Conservation (phyloP, 2,797 vertebrate genomes). For the Knipowitschia caucasica region DNA sequence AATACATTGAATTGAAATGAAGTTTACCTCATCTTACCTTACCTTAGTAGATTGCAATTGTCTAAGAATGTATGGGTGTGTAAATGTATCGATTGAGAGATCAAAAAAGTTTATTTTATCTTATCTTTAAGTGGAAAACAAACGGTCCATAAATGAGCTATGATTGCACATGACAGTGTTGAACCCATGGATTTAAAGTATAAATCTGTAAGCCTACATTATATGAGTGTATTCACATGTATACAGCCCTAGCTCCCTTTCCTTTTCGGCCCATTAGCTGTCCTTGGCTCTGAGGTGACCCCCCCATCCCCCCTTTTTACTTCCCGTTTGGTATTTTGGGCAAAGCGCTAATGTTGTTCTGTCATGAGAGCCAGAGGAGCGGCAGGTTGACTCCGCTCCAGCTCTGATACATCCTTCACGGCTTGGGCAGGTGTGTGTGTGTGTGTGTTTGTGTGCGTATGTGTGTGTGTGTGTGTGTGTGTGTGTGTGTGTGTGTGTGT, state of each 20-base stretch:
- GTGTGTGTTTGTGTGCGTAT: constrained; percentile 17
- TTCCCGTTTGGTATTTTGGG: constrained; percentile 56
- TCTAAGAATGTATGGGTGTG: too few species aligned
- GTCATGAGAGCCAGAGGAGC: constrained; percentile 51
- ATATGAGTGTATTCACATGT: too few species aligned
- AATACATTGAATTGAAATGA: too few species aligned
- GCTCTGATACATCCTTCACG: constrained; percentile 70
- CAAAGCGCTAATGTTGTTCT: constrained; percentile 52
- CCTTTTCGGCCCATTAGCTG: background rate
- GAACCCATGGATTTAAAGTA: too few species aligned
- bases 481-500: constrained; percentile 35
- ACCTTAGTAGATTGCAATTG: too few species aligned
- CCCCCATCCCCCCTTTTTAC: constrained; percentile 15
- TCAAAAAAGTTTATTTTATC: too few species aligned
- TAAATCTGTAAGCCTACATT: too few species aligned
- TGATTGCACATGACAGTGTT: too few species aligned
- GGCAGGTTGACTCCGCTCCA: constrained; percentile 68
- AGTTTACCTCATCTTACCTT: too few species aligned
- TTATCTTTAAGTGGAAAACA: too few species aligned
- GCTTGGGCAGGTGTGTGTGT: constrained; percentile 7
- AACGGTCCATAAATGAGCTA: too few species aligned
- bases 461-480: constrained; percentile 35
- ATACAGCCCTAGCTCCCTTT: background rate
- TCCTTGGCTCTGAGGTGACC: constrained; percentile 24
- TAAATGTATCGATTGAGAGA: too few species aligned